Conservation (phyloP, 1,140 invertebrate species). For the Hetaerina americana region DNA sequence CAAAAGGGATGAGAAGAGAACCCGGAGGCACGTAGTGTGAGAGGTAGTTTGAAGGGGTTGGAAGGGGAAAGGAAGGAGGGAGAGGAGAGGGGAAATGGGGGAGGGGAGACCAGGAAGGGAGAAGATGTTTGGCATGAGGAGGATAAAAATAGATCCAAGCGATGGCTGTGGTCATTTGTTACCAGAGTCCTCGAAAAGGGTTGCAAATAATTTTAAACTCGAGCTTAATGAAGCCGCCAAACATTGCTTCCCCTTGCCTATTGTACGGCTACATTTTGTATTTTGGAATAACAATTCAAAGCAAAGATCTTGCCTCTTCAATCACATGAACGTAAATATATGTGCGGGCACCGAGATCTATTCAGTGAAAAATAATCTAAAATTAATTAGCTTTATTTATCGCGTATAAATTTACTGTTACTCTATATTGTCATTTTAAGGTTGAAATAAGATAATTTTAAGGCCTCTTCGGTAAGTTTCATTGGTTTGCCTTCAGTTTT, state of each 20-base stretch:
- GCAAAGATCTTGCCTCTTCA: too few species aligned
- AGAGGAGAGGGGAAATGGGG: neutral
- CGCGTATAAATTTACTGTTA: too few species aligned
- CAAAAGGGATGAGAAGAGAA: too few species aligned
- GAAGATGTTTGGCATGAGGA: neutral
- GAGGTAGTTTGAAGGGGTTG: neutral
- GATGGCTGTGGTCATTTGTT: neutral
- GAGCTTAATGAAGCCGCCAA: neutral
- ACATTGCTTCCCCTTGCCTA: neutral
- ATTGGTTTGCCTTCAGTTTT: too few species aligned
- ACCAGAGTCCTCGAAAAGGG: neutral
- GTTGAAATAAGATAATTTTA: too few species aligned
- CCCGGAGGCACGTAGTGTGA: too few species aligned
- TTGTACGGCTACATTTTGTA: neutral
- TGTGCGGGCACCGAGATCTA: too few species aligned
- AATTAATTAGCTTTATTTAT: too few species aligned
- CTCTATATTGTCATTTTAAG: too few species aligned
- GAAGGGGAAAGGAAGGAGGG: conserved; percentile 1
- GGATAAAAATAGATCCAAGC: neutral
- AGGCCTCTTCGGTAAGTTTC: too few species aligned
- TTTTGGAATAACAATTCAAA: neutral
- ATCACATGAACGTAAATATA: too few species aligned
- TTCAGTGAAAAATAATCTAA: too few species aligned
- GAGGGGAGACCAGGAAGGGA: neutral
- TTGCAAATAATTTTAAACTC: neutral